A percentile compares a stretch with the other conserved stretches of the same genome.
These are phyloP conservation scores for Trogon melanurus DNA, from an alignment of 2,113 vertebrate species.

Conservation along the genomic window DNA sequence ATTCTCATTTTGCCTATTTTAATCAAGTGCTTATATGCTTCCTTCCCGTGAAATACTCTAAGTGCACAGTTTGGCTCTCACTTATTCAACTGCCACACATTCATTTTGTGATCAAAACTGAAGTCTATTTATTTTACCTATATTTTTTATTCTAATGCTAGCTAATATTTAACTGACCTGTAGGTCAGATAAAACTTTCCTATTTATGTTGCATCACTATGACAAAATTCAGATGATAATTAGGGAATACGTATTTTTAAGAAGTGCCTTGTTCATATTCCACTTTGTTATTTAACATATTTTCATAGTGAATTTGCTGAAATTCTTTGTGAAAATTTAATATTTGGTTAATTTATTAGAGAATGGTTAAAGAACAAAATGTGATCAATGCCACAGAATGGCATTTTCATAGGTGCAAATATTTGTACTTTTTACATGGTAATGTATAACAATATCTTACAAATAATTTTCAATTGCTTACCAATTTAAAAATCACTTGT, in stretches of 20 bases:
- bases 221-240: not conserved
- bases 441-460: not conserved
- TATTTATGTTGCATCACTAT: not conserved
- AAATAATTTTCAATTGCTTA: not conserved
- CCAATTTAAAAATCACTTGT: not conserved
- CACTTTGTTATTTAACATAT: not conserved
- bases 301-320: not conserved
- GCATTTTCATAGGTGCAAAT: not conserved
- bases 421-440: not conserved
- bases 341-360: not conserved
- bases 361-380: not conserved
- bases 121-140: not conserved
- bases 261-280: not conserved
- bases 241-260: not conserved
- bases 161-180: not conserved
- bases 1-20: not conserved
- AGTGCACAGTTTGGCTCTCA: not conserved
- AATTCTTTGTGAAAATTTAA: not conserved
- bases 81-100: not conserved
- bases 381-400: not conserved
- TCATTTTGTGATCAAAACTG: not conserved
- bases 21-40: not conserved
- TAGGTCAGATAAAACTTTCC: not conserved
- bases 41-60: not conserved
- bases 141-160: not conserved